Evolutionary conservation across 2,113 vertebrate genomes (phyloP).

Genomic region (Gracilinanus agilis): DNA sequence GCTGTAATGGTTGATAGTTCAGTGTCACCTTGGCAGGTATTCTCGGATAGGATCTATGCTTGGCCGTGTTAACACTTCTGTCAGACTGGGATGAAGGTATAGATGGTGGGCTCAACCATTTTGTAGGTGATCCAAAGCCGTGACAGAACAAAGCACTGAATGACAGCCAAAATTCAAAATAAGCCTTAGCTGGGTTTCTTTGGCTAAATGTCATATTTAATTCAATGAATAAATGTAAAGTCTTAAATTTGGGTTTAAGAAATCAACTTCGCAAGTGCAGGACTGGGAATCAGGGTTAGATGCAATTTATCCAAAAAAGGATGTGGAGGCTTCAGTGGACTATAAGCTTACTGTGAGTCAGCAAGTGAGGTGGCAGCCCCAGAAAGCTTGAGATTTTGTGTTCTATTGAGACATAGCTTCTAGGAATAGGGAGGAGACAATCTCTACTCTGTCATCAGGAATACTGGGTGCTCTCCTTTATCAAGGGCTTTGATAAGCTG

Average conservation of each 20-base stretch:
- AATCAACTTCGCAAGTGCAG: neutral
- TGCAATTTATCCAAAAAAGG: neutral
- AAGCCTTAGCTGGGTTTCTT: neutral
- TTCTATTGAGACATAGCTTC: neutral
- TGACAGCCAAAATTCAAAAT: neutral
- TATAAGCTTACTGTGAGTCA: neutral
- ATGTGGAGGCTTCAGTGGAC: neutral
- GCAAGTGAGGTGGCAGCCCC: neutral
- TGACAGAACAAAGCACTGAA: neutral
- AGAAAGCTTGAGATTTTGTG: neutral
- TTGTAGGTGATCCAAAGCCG: neutral
- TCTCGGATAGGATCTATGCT: neutral
- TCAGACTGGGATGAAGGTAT: neutral
- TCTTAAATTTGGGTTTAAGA: neutral
- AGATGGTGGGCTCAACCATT: neutral
- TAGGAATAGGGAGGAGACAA: too few species aligned
- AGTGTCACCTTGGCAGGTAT: neutral
- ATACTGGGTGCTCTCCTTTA: neutral
- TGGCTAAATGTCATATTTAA: neutral
- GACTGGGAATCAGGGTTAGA: neutral
- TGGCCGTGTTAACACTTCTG: neutral
- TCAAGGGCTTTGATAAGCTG: neutral
- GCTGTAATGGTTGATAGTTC: too few species aligned
- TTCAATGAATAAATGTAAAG: neutral
- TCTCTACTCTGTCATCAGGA: neutral